phyloP scores from a whole-genome alignment of 2,888 invertebrate genomes.

The Macropis europaea region DNA sequence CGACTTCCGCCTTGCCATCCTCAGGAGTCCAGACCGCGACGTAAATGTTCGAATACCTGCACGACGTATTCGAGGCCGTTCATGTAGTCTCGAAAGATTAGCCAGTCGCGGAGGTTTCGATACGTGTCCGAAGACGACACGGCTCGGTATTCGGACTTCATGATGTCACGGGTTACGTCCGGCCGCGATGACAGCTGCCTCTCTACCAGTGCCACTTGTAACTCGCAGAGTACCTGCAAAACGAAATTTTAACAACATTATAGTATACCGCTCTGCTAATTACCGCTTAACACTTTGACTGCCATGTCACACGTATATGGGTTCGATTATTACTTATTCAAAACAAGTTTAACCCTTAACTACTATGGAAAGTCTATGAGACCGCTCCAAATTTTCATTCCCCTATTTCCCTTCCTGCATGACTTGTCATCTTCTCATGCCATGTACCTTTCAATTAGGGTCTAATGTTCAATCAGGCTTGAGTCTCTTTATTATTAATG shows the following conservation, averaged over 20 bases:
- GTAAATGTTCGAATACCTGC: slow-evolving; percentile 80
- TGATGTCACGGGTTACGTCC: slow-evolving; percentile 80
- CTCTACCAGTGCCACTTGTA: slow-evolving; percentile 82
- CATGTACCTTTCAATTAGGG: no score
- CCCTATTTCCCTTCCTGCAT: no score
- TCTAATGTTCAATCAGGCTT: no score
- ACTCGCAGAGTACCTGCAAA: slow-evolving; percentile 84
- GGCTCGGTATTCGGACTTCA: slow-evolving; percentile 77
- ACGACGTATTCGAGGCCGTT: slow-evolving; percentile 83
- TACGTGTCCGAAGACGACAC: slow-evolving; percentile 71
- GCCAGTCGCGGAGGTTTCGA: slow-evolving; percentile 82
- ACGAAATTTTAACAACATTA: neutral
- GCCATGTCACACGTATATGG: no score
- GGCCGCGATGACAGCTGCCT: slow-evolving; percentile 68
- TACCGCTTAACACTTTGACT: no score
- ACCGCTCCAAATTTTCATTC: no score
- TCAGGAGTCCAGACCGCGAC: slow-evolving; percentile 71
- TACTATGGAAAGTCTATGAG: no score
- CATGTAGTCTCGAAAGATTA: slow-evolving; percentile 85
- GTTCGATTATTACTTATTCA: no score
- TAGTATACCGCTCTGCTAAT: no score
- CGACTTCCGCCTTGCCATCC: slow-evolving; percentile 71
- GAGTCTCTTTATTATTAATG: no score
- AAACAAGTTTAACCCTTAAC: no score
- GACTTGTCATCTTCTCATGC: no score